These are phyloP conservation scores for Thecophora atra DNA, from an alignment of 2,888 invertebrate genomes.

Conservation along the genomic window DNA sequence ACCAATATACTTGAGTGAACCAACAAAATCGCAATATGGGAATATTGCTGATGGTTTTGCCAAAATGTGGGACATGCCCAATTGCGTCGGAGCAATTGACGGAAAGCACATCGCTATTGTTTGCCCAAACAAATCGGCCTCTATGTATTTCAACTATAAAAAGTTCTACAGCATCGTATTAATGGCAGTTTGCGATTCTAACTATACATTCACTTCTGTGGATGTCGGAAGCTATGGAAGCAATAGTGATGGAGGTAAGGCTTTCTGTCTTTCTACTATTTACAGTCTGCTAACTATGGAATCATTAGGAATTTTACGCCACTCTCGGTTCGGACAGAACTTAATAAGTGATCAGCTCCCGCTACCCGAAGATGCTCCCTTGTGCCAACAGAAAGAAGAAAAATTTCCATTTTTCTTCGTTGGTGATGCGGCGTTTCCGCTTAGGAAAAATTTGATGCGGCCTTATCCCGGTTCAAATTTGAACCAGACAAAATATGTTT, in stretches of 20 bases:
- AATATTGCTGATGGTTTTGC: too few relatives aligned
- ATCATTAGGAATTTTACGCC: not conserved
- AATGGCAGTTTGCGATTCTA: constrained; percentile 3
- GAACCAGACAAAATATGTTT: not conserved
- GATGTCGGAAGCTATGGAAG: not conserved
- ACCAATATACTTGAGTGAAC: constrained; percentile 8
- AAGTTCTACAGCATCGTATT: constrained; percentile 52
- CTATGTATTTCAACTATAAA: constrained; percentile 53
- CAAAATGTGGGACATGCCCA: not conserved
- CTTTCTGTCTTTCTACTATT: not conserved
- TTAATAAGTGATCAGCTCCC: too few relatives aligned
- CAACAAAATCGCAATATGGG: too few relatives aligned
- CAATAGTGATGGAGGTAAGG: constrained; percentile 5
- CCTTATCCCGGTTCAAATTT: constrained; percentile 17
- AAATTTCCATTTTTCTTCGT: constrained; percentile 30
- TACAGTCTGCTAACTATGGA: not conserved
- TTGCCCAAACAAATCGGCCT: constrained; percentile 40
- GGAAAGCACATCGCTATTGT: too few relatives aligned
- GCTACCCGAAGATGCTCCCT: not conserved
- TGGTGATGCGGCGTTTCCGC: constrained; percentile 30
- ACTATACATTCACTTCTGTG: not conserved
- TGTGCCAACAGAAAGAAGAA: not conserved
- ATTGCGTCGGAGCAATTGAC: not conserved
- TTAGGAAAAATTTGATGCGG: constrained; percentile 32
- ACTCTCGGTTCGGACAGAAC: not conserved